Evolutionary conservation across 2,888 invertebrate species (phyloP), one percentile per base, ranked within the genome.

Genomic region (Crioceris asparagi): DNA sequence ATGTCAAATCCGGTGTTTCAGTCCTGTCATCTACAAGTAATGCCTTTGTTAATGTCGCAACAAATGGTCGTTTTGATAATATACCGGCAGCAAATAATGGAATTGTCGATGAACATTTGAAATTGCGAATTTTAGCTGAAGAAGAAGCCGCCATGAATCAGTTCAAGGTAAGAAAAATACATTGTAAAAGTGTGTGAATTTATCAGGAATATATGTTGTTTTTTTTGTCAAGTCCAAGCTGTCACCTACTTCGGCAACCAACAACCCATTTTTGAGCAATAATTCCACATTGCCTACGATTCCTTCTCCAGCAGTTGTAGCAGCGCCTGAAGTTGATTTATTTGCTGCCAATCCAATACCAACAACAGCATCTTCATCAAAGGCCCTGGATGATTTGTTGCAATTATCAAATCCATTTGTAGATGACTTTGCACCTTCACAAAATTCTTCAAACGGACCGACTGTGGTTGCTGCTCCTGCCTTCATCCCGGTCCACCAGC

Each of bases 91-190:
- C 53, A 67, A 68, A 51, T 54, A 83, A 83, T 55, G 83, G 82
- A 37, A 82, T 91, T 42, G n/a, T n/a, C n/a, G 90, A 90, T 58
- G 93, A 93, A 59, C 78, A 78, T 38, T 71, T 92, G 41, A 79
- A 82, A 57, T 79, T 84, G 54, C 84, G 88, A 63, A 87, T 83
- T 25, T 67, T 98, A 41, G 94, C 94, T 17, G 94, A 97, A 60
- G 97, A 98, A 62, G 93, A 94, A 63, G 91, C 91, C 17, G 87
- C 87, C 38, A 83, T 97, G 76, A 92, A 87, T 66, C 87, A 90
- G 66, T 87, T 92, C 64, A 94, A 93, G 81, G 94, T 90, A 10
- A 27, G 4, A 4, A 5, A 27, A 27, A 6, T 27, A 2, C 15
- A 27, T 15, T 15, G 12, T 26, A 4, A 26, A 11, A n/a, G n/a